Conservation (phyloP, 2,888 invertebrate genomes). For the Nomada ruficornis region DNA sequence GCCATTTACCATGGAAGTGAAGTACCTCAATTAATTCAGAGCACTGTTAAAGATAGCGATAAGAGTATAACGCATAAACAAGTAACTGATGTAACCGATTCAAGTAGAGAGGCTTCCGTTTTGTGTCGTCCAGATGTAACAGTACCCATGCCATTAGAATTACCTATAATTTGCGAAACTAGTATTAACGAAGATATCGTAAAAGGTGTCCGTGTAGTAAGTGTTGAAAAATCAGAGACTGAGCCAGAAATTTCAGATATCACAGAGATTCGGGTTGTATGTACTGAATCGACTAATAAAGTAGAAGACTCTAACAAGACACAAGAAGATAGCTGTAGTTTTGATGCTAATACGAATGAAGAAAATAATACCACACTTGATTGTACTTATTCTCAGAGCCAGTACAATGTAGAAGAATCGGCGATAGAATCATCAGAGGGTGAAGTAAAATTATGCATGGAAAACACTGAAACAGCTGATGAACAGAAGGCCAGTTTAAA, state of each 20-base stretch:
- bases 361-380: conserved; percentile 69
- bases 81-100: conserved; percentile 3
- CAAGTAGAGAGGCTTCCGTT: conserved; percentile 15
- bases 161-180: conserved; percentile 14
- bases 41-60: conserved; percentile 21
- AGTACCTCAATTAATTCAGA: conserved; percentile 28
- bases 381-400: conserved; percentile 71
- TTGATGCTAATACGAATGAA: conserved; percentile 60
- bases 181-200: conserved; percentile 23
- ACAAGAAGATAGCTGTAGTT: conserved; percentile 12
- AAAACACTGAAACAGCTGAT: conserved; percentile 37
- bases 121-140: conserved; percentile 21
- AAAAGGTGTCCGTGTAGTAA: conserved; percentile 16
- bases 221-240: not conserved
- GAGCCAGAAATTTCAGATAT: conserved; percentile 36
- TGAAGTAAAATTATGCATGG: not conserved
- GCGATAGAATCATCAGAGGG: conserved; percentile 66
- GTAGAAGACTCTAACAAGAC: conserved; percentile 27
- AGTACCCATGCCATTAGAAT: conserved; percentile 7
- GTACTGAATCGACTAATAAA: conserved; percentile 8
- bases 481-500: conserved; percentile 16
- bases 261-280: conserved; percentile 27
- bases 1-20: conserved; percentile 21
- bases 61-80: conserved; percentile 14
- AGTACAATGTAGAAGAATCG: conserved; percentile 67